Conservation (phyloP, 2,797 vertebrate species). For the Mus spretus region DNA sequence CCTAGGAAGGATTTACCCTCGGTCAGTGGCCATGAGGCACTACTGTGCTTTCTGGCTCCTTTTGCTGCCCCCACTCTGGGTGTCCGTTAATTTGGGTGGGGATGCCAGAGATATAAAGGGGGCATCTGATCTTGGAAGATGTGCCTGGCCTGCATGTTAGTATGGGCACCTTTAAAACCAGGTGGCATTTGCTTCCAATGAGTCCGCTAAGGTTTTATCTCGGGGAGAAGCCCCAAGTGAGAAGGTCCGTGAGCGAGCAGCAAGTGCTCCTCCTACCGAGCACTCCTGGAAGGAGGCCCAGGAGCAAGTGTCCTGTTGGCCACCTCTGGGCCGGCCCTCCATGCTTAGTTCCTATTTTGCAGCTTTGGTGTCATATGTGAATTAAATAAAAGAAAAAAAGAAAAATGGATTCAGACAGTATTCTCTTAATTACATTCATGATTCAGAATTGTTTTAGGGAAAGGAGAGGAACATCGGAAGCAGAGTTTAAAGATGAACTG, state of each 20-base stretch:
- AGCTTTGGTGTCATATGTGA: slow-evolving; percentile 87
- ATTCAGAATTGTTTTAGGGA: slow-evolving; percentile 83
- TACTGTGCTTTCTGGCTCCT: not conserved
- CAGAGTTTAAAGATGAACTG: slow-evolving; percentile 85
- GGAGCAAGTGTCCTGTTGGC: slow-evolving; percentile 11
- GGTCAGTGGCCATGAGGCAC: not conserved
- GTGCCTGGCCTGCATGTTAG: not conserved
- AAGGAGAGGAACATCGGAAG: slow-evolving; percentile 85
- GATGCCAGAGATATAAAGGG: not conserved
- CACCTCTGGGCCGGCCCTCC: slow-evolving; percentile 67
- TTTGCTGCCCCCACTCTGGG: not conserved
- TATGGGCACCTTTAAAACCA: not conserved
- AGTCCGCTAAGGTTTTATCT: not conserved
- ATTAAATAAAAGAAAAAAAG: slow-evolving; percentile 71
- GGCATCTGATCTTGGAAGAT: not conserved
- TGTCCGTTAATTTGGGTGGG: not conserved
- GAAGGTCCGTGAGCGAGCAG: slow-evolving; percentile 85
- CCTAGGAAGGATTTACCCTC: not conserved
- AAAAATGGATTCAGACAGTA: slow-evolving; percentile 85
- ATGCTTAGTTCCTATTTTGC: slow-evolving; percentile 90
- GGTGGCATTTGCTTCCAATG: slow-evolving; percentile 5
- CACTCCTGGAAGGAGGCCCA: slow-evolving; percentile 38
- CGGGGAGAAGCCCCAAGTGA: slow-evolving; percentile 63
- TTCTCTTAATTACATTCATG: slow-evolving; percentile 87
- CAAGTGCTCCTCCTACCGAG: not conserved